Evolutionary conservation across 2,888 invertebrate species (phyloP), one percentile per base, ranked within the genome.

Genomic region (Creontiades dilutus): DNA sequence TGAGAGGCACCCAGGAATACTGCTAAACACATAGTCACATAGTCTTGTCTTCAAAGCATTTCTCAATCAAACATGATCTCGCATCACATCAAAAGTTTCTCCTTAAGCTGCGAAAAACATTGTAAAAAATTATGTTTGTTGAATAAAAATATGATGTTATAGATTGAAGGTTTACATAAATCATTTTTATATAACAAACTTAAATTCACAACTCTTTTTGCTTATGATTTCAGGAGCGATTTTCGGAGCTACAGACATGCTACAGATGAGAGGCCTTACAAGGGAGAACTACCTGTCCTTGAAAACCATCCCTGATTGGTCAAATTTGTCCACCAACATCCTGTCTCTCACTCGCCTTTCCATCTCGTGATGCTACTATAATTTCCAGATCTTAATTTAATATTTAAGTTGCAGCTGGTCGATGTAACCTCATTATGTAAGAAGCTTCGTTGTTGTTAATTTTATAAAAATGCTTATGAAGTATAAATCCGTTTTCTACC

Each of bases 241-340:
- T 91, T 96, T 96, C 93, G 96, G 97, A 80, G 95, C 96, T 55
- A 96, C 97, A 0, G 96, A 97, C 92, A 95, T 96, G 90, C 94
- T 97, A 52, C 94, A 95, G 55, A 94, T 95, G 89, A 95, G 96
- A 78, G 96, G 96, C 14, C 93, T 97, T 76, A 94, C 96, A 0
- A 95, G 96, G 91, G 98, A 98, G 92, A 94, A 94, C 86, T 98
- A 96, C 94, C 94, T 96, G 90, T 95, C 95, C 92, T 94, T 94
- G 90, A 95, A 95, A 78, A 94, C 95, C 90, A 95, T 98, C 87
- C 96, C 97, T 2, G 98, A 98, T 94, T 98, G 98, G 98, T 95
- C 95, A 75, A 95, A 95, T 92, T 94, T 96, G 92, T 94, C 95
- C 86, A 95, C 95, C 93, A 95, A 95, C 93, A 93, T 85, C 19